Conservation (phyloP, 2,888 invertebrate genomes). For the Leptopilina drosophilae region DNA sequence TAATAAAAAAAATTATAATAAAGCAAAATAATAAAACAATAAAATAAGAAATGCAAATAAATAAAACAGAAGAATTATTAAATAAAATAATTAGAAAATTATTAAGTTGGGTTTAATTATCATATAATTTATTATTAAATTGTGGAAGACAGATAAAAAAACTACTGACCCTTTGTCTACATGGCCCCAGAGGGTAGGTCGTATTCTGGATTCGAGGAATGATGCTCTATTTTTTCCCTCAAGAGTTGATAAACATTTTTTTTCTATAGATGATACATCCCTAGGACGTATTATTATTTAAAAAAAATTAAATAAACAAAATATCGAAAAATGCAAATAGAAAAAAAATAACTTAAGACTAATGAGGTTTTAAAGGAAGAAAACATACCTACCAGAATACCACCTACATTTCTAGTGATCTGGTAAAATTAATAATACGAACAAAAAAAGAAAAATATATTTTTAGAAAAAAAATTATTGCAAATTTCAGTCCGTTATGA, state of each 20-base stretch:
- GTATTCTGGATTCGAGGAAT: constrained; percentile 55
- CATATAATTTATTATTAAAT: not conserved
- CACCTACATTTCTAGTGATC: constrained; percentile 56
- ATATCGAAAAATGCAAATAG: not conserved
- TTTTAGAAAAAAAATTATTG: not conserved
- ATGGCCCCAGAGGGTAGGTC: constrained; percentile 51
- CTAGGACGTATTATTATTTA: constrained; percentile 2
- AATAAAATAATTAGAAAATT: too few relatives aligned
- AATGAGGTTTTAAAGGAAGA: constrained; percentile 35
- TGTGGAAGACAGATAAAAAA: constrained; percentile 56
- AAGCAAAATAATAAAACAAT: too few relatives aligned
- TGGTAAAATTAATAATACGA: constrained; percentile 35
- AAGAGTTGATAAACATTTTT: not conserved
- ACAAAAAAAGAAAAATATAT: too few relatives aligned
- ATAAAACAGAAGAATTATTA: too few relatives aligned
- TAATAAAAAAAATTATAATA: too few relatives aligned
- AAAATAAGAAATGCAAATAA: too few relatives aligned
- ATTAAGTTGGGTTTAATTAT: too few relatives aligned
- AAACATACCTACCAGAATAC: constrained; percentile 56
- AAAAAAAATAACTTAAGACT: not conserved
- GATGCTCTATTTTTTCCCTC: constrained; percentile 30
- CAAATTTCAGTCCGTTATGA: constrained; percentile 17
- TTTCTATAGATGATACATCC: not conserved
- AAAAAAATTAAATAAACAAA: not conserved
- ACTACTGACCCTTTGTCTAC: constrained; percentile 46